Evolutionary conservation across 92 coral and sea anemone genomes (phyloP).

Genomic region (Palythoa grandiflora): DNA sequence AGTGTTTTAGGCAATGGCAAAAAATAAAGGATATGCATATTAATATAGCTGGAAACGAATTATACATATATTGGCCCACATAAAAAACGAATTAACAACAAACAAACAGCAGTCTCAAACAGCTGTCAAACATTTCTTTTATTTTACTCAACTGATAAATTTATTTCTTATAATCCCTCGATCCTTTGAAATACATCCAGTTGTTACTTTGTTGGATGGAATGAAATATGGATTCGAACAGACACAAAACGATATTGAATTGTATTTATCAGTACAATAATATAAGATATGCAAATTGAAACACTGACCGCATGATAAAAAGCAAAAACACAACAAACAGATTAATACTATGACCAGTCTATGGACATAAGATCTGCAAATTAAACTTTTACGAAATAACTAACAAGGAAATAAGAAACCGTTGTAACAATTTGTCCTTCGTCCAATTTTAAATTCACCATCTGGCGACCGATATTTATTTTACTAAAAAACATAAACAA

Average conservation of each 20-base stretch:
- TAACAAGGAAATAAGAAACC: neutral
- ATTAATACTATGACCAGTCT: neutral
- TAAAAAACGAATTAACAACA: neutral
- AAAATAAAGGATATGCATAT: too few species aligned
- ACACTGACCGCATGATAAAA: neutral
- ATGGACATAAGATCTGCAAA: neutral
- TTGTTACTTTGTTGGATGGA: neutral
- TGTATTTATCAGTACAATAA: neutral
- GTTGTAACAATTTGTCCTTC: neutral
- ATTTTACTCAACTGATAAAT: neutral
- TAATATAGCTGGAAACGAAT: too few species aligned
- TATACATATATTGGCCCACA: too few species aligned
- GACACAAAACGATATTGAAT: neutral
- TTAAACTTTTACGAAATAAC: neutral
- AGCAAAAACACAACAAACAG: neutral
- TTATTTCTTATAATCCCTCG: slow-evolving; percentile 17
- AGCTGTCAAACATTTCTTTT: neutral
- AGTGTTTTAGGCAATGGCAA: too few species aligned
- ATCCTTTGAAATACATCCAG: neutral
- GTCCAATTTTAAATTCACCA: neutral
- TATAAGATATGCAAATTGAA: neutral
- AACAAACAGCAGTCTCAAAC: too few species aligned
- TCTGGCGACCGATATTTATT: slow-evolving; percentile 4
- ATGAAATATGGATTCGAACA: neutral
- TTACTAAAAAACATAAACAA: too few species aligned